Percentiles rank a stretch among this genome's conserved stretches.
These are phyloP conservation scores for Aegotheles bennettii DNA, from an alignment of 2,113 vertebrate genomes.

Conservation along the genomic window DNA sequence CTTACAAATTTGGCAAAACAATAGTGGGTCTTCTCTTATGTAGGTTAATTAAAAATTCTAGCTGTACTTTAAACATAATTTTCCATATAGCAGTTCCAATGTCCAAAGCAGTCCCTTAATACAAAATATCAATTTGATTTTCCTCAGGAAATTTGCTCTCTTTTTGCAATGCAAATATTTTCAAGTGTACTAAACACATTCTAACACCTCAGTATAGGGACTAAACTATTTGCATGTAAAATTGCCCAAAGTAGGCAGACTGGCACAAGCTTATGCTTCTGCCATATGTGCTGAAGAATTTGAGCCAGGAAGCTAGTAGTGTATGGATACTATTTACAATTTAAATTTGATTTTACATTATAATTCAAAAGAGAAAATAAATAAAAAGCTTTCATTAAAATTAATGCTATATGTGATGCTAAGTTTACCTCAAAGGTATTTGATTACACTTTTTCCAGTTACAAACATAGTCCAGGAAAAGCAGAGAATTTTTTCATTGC, in stretches of 20 bases:
- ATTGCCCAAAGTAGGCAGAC: conserved; percentile 81
- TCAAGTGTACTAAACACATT: conserved; percentile 85
- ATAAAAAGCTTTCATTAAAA: conserved; percentile 71
- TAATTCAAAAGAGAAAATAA: conserved; percentile 71
- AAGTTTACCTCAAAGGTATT: conserved; percentile 39
- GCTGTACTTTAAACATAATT: conserved; percentile 45
- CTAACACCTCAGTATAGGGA: conserved; percentile 79
- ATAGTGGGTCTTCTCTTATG: background rate
- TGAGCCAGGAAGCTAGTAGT: conserved; percentile 77
- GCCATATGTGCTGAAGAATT: conserved; percentile 80
- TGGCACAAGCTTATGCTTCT: conserved; percentile 81
- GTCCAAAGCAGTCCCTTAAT: conserved; percentile 62
- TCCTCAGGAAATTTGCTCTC: conserved; percentile 71
- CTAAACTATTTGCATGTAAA: conserved; percentile 83
- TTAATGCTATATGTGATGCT: conserved; percentile 53
- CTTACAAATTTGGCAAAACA: conserved; percentile 37
- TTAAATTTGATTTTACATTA: conserved; percentile 76
- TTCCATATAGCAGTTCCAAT: conserved; percentile 31
- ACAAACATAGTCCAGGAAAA: conserved; percentile 19
- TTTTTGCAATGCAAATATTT: conserved; percentile 85
- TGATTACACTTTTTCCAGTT: conserved; percentile 5
- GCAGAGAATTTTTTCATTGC: background rate
- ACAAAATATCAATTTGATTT: conserved; percentile 75
- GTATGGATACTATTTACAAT: conserved; percentile 80
- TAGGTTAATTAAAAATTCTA: conserved; percentile 64